phyloP scores from a whole-genome alignment of 2,888 invertebrate species.

The Laothoe populi region DNA sequence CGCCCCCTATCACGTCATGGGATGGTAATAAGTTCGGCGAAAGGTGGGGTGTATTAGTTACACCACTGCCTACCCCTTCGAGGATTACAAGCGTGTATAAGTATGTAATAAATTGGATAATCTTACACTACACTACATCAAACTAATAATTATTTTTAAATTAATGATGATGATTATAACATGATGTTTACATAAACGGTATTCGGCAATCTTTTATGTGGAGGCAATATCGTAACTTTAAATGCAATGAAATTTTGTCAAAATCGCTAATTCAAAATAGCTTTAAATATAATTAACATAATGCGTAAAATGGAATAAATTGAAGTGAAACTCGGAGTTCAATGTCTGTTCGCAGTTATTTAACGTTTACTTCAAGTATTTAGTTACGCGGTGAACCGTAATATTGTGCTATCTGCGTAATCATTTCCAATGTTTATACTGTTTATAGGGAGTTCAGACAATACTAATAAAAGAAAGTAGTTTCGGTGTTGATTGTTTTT shows the following conservation, averaged over 20 bases:
- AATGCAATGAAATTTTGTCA: not conserved
- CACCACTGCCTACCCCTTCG: too few relatives aligned
- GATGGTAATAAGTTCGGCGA: too few relatives aligned
- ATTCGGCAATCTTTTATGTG: too few relatives aligned
- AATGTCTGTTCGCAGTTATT: constrained; percentile 21
- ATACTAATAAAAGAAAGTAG: not conserved
- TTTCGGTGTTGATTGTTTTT: too few relatives aligned
- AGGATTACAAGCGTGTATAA: too few relatives aligned
- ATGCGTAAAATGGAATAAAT: constrained; percentile 23
- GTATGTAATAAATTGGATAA: too few relatives aligned
- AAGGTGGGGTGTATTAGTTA: too few relatives aligned
- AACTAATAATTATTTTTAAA: too few relatives aligned
- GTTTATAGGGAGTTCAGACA: constrained; percentile 32
- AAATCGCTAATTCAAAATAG: not conserved
- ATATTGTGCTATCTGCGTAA: constrained; percentile 39
- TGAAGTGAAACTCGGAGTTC: constrained; percentile 27
- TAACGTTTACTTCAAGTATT: constrained; percentile 31
- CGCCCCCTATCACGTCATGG: too few relatives aligned
- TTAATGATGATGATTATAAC: too few relatives aligned
- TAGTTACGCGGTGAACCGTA: constrained; percentile 43
- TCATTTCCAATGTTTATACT: constrained; percentile 34
- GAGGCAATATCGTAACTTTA: not conserved
- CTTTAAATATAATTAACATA: not conserved
- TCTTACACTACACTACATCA: too few relatives aligned
- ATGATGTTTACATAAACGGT: too few relatives aligned